phyloP scores from a whole-genome alignment of 2,888 invertebrate genomes.

The Pyrocoelia pectoralis region DNA sequence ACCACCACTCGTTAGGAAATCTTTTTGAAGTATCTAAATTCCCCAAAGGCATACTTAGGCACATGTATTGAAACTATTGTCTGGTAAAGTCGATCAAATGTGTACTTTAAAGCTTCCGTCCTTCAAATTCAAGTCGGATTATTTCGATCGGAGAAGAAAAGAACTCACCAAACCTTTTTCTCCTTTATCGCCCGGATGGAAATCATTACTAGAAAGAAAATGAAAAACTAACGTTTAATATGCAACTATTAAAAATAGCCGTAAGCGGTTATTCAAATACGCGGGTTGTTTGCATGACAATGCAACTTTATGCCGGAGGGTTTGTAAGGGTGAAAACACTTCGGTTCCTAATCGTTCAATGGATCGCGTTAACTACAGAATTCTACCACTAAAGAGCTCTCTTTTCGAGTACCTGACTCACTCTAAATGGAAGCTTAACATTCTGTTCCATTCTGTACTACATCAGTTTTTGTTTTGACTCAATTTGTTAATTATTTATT shows the following conservation, averaged over 20 bases:
- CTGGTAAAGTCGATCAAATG: constrained; percentile 42
- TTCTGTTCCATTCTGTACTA: constrained; percentile 10
- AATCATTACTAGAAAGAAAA: too few species aligned
- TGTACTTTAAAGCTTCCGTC: constrained; percentile 34
- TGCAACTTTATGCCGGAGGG: constrained; percentile 40
- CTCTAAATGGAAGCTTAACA: constrained; percentile 25
- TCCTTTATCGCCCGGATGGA: too few species aligned
- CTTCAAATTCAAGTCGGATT: neutral
- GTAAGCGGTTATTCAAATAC: constrained; percentile 49
- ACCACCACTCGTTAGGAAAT: constrained; percentile 47
- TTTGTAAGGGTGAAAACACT: constrained; percentile 43
- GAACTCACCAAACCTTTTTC: too few species aligned
- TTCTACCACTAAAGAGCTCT: constrained; percentile 43
- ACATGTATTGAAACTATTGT: constrained; percentile 43
- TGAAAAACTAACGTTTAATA: constrained; percentile 35
- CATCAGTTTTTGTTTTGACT: constrained; percentile 7
- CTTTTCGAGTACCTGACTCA: constrained; percentile 43
- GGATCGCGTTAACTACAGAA: constrained; percentile 47
- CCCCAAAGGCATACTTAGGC: constrained; percentile 51
- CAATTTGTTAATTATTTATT: constrained; percentile 21
- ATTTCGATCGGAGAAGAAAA: neutral
- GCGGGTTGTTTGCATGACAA: constrained; percentile 44
- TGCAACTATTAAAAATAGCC: constrained; percentile 46
- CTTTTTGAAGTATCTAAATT: constrained; percentile 55
- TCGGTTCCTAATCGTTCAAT: constrained; percentile 45